Base-by-base conservation (phyloP, 2,888 invertebrate species). In the Abrostola triplasia region DNA sequence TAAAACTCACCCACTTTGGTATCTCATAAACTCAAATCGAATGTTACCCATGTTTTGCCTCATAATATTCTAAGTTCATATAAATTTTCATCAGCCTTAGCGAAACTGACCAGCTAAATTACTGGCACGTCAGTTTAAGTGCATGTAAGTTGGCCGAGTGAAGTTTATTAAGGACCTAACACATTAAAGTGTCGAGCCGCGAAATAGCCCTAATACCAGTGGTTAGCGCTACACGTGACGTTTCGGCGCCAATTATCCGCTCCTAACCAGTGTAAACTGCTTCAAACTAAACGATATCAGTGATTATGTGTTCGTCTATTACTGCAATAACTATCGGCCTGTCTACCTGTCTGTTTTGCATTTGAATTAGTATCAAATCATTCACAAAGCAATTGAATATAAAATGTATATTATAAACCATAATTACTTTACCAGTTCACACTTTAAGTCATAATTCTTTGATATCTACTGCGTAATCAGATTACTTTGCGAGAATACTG, bases 241-340 rank as follows among this genome's bases (percentile, higher is more conserved):
- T 67, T 76, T 70, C 48, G 61, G 54, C 42, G 57, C 60, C 73
- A 70, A 66, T 79, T 76, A 65, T 49, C 64, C 63, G 68, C 66
- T 59, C 59, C 60, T 54, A 75, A 57, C 59, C 13, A 42, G 53
- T 12, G 55, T 35, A 63, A 64, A 62, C 68, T 58, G 59, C 47
- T 61, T 57, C 38, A 48, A 73, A 63, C 63, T 44, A 24, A 44
- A 42, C 56, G n/a, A 24, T 44, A 56, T 57, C 55, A 59, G 57
- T 55, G 41, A 40, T 68, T 64, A 35, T 11, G 36, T 49, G 35
- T n/a, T 47, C 24, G 12, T 44, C 44, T 13, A 47, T 47, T 12
- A 44, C 44, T 44, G 13, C 8, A 44, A 13, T 44, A 44, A 44
- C 12, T 44, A 44, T 44, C 44, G 12, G 44, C 13, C 13, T 13